These are phyloP conservation scores for Lottia gigantea DNA, from an alignment of 2,888 invertebrate genomes.

Conservation along the genomic window DNA sequence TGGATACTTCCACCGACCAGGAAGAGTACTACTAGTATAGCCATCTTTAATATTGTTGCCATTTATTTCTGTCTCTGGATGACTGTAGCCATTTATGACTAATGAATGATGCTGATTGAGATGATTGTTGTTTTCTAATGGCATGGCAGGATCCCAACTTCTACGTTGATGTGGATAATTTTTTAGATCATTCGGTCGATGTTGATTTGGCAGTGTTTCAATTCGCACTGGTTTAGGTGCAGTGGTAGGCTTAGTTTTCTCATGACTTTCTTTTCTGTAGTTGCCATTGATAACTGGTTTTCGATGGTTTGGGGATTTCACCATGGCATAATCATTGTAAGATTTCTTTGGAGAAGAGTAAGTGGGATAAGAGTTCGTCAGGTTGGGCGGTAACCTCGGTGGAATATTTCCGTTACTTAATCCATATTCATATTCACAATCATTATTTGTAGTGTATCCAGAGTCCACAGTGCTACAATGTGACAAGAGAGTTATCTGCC, in stretches of 20 bases:
- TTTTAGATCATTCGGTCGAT: neutral
- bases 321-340: neutral
- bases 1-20: constrained; percentile 31
- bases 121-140: neutral
- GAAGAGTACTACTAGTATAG: constrained; percentile 25
- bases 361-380: neutral
- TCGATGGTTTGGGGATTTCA: neutral
- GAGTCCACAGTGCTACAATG: constrained; percentile 54
- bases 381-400: neutral
- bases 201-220: neutral
- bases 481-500: constrained; percentile 48
- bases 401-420: neutral
- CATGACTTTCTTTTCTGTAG: neutral
- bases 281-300: neutral
- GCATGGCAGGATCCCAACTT: constrained; percentile 15
- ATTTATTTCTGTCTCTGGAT: neutral
- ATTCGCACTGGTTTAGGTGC: neutral
- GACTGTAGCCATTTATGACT: neutral
- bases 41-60: neutral
- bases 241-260: neutral
- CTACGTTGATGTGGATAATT: constrained; percentile 3
- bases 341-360: neutral
- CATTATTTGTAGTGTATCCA: constrained; percentile 56
- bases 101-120: neutral
- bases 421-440: constrained; percentile 43